Base-by-base conservation (phyloP, 1,140 invertebrate species). In the Aradophagus sp. region DNA sequence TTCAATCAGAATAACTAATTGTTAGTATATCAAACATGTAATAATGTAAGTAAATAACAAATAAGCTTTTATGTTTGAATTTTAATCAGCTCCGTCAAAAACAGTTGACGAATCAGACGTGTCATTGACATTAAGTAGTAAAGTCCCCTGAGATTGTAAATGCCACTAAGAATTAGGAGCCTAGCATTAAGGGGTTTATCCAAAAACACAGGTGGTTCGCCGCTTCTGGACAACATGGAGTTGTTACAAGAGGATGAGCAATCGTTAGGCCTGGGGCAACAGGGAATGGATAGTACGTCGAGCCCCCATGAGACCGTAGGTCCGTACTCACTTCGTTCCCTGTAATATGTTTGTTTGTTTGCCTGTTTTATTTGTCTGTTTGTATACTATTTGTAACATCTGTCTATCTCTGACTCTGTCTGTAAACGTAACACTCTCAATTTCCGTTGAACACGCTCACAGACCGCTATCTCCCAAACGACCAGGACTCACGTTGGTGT, bases 211-310 rank as follows among this genome's bases (percentile, higher is more conserved):
- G 84, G 84, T 85, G 81, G 78, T 68, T 84, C 84, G 31, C 83
- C 84, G 77, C 82, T 85, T 59, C 74, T 86, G 84, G 84, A 85
- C 73, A 84, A 83, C 75, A 86, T 86, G 84, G 84, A 86, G 48
- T 83, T 86, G 76, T 83, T 85, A 68, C 84, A 84, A 83, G 82
- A 85, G 65, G 84, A 86, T 76, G 84, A 85, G 52, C 83, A 82
- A 67, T 81, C 83, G 36, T 84, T 86, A 82, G 79, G 77, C 58
- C 78, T 85, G 63, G 81, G 79, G 67, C 83, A 84, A 69, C 83
- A 84, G 73, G 78, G 78, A 78, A 83, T 84, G 82, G 82, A 85
- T 67, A 86, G 79, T 76, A 74, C 76, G 77, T 77, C 83, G 61
- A 83, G 77, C 73, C 79, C 83, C 66, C 77, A 80, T 74, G 80